Base-by-base conservation (phyloP, 2,888 invertebrate species). In the Drymonia ruficornis region DNA sequence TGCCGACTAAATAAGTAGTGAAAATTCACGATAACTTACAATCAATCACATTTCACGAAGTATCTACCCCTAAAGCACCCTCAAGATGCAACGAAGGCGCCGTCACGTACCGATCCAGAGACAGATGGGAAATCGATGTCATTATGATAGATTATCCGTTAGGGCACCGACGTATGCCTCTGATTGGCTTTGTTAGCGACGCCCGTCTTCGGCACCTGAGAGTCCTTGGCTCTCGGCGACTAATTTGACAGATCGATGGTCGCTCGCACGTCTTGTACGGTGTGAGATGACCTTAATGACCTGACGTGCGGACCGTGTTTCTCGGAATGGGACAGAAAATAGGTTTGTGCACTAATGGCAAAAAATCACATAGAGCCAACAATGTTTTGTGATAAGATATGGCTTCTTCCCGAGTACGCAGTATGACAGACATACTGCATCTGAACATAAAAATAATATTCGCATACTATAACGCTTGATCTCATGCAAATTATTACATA, bases 161-260 rank as follows among this genome's bases (percentile, higher is more conserved):
- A 82, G 84, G 81, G 81, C 74, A 76, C 66, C 70, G 76, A 81
- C 84, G 84, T 83, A 79, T 80, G 83, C 72, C 74, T 72, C 81
- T 87, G 89, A 91, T 92, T 92, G 88, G 90, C 90, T 91, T 92
- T 89, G 91, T 92, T 92, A 91, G 86, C 65, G 61, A 70, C 74
- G 80, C 78, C 68, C 84, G 81, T 86, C 86, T 86, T 88, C 84
- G 76, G 79, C 84, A 82, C 83, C 84, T 84, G 83, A 81, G 86
- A 81, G 72, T 74, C 83, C 86, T 86, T 82, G 63, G 78, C 65
- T 68, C 67, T 73, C 73, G 69, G 69, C 77, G 77, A 85, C 87
- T 90, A 91, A 92, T 89, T 91, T 92, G 91, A 92, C 86, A 87
- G 91, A 91, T 92, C 91, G 89, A 85, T 87, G 86, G 82, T 83